Percentiles rank a stretch among this genome's conserved stretches.
These are phyloP conservation scores for Pandemis cinnamomeana DNA, from an alignment of 2,888 invertebrate genomes.

Conservation along the genomic window DNA sequence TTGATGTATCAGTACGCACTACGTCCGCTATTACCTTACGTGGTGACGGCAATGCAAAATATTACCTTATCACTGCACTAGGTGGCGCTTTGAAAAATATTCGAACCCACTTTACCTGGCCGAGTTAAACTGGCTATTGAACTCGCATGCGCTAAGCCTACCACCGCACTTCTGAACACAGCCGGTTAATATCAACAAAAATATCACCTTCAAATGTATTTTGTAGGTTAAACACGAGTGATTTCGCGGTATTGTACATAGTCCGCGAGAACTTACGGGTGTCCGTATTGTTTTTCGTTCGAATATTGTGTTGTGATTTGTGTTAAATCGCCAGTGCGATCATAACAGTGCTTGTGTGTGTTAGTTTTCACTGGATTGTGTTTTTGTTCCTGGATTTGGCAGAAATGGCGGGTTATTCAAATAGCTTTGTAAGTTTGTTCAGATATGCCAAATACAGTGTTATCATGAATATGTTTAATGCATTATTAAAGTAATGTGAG, in stretches of 20 bases:
- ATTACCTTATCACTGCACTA: slow-evolving; percentile 48
- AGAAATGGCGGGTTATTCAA: slow-evolving; percentile 68
- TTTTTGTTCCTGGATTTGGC: slow-evolving; percentile 46
- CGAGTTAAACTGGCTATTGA: slow-evolving; percentile 54
- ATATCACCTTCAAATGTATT: slow-evolving; percentile 84
- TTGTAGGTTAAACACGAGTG: slow-evolving; percentile 83
- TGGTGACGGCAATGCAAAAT: slow-evolving; percentile 9
- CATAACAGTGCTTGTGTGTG: slow-evolving; percentile 49
- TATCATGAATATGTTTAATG: not conserved
- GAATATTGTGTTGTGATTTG: slow-evolving; percentile 54
- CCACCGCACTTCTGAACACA: slow-evolving; percentile 48
- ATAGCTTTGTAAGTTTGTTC: slow-evolving; percentile 48
- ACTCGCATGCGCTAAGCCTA: slow-evolving; percentile 49
- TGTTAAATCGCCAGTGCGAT: slow-evolving; percentile 50
- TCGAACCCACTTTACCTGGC: slow-evolving; percentile 61
- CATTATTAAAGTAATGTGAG: not conserved
- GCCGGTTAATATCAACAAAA: slow-evolving; percentile 81
- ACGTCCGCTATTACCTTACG: not conserved
- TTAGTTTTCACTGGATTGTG: slow-evolving; percentile 46
- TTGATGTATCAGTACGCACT: not conserved
- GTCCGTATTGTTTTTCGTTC: slow-evolving; percentile 54
- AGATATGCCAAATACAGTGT: not conserved
- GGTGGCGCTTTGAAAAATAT: slow-evolving; percentile 70
- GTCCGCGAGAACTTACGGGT: slow-evolving; percentile 61
- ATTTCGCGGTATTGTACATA: slow-evolving; percentile 78